A percentile compares a stretch with the other conserved stretches of the same genome.
Evolutionary conservation across 2,113 vertebrate genomes (phyloP).

Genomic region (Hyla sarda): DNA sequence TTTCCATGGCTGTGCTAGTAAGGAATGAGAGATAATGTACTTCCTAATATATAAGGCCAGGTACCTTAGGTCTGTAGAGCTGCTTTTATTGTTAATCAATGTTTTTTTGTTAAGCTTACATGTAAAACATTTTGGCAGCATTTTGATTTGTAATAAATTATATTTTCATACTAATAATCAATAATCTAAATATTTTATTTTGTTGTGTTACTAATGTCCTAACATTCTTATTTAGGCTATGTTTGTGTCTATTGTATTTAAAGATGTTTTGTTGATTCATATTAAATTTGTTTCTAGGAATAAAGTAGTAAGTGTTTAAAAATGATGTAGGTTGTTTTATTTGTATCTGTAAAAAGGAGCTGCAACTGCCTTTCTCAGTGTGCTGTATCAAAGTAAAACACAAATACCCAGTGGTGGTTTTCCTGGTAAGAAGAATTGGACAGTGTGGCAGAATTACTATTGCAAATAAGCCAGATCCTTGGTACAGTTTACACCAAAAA

Average conservation of each 20-base stretch:
- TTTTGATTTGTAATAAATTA: constrained; percentile 4
- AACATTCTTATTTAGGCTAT: constrained; percentile 11
- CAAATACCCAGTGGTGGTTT: too few species aligned
- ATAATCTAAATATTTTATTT: constrained; percentile 21
- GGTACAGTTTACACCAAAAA: too few species aligned
- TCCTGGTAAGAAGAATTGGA: too few species aligned
- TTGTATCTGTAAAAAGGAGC: neutral
- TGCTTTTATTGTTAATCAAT: too few species aligned
- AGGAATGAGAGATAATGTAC: neutral
- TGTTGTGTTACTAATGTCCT: constrained; percentile 1
- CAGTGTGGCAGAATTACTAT: too few species aligned
- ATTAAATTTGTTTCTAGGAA: neutral
- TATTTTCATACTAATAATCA: constrained; percentile 19
- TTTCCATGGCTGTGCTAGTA: neutral
- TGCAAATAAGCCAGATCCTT: too few species aligned
- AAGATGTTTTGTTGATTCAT: too few species aligned
- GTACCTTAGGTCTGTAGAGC: neutral
- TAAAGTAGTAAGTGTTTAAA: neutral
- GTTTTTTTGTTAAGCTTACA: neutral
- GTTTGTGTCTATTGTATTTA: neutral
- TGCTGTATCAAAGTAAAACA: too few species aligned
- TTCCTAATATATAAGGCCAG: neutral
- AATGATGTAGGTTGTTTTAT: neutral
- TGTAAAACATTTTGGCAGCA: neutral
- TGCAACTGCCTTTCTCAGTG: too few species aligned